phyloP scores from a whole-genome alignment of 2,888 invertebrate genomes.

The Coenonympha arcania region DNA sequence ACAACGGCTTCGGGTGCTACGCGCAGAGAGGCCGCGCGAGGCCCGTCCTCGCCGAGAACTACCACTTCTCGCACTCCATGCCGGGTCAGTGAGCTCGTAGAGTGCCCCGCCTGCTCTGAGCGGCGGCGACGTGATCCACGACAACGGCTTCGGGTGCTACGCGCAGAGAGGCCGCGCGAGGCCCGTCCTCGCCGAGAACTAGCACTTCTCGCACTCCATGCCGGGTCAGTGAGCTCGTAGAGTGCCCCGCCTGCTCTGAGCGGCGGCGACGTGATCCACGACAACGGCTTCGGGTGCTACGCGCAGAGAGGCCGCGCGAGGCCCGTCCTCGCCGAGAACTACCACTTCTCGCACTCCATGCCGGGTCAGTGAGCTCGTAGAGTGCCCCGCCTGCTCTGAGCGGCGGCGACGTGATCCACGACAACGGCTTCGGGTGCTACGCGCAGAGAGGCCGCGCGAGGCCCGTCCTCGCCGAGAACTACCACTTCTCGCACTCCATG shows the following conservation, averaged over 20 bases:
- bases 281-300: conserved; percentile 61
- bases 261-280: conserved; percentile 55
- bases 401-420: conserved; percentile 55
- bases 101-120: conserved; percentile 49
- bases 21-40: conserved; percentile 42
- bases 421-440: conserved; percentile 61
- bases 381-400: conserved; percentile 49
- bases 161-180: conserved; percentile 41
- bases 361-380: conserved; percentile 44
- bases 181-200: conserved; percentile 58
- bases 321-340: conserved; percentile 59
- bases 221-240: no score
- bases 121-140: conserved; percentile 55
- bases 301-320: conserved; percentile 42
- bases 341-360: conserved; percentile 59
- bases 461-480: conserved; percentile 58
- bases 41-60: conserved; percentile 59
- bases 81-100: conserved; percentile 44
- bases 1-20: conserved; percentile 61
- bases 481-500: conserved; percentile 58
- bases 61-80: conserved; percentile 59
- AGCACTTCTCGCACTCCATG: conserved; percentile 58
- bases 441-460: conserved; percentile 41
- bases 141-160: conserved; percentile 61
- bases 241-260: conserved; percentile 52